phyloP scores from a whole-genome alignment of 2,113 vertebrate genomes.

The Aythya baeri region DNA sequence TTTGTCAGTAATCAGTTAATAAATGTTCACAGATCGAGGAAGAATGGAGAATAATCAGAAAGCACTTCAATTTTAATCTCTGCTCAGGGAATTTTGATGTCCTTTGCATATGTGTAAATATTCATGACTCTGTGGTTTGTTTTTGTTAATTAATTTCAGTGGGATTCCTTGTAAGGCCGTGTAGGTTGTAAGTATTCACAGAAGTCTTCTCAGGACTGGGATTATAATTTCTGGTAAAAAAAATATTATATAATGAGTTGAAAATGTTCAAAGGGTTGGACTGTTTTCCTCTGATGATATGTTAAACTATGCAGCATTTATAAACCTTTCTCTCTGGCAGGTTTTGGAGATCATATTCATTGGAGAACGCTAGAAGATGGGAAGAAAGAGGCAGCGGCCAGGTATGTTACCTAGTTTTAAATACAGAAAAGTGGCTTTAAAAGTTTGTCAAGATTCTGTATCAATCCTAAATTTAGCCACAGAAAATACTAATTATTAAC shows the following conservation, averaged over 20 bases:
- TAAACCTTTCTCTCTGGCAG: conserved; percentile 73
- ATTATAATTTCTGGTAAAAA: neutral
- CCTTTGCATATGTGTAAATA: neutral
- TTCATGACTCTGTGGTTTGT: neutral
- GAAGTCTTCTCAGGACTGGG: neutral
- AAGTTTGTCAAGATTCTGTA: neutral
- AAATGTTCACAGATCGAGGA: neutral
- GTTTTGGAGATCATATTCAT: conserved; percentile 96
- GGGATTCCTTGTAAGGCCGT: neutral
- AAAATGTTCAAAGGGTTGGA: neutral
- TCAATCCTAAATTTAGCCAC: neutral
- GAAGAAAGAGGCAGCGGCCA: conserved; percentile 93
- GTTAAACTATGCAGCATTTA: conserved; percentile 29
- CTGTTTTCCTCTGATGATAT: neutral
- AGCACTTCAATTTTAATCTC: neutral
- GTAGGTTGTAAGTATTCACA: neutral
- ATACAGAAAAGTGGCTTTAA: neutral
- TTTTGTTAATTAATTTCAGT: conserved; percentile 43
- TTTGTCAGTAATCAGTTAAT: conserved; percentile 3
- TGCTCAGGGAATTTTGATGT: neutral
- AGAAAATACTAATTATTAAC: neutral
- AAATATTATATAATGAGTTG: neutral
- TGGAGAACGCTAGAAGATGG: conserved; percentile 96
- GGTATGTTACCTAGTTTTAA: conserved; percentile 76
- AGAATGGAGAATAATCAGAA: neutral